Percentiles rank a stretch among this genome's conserved stretches.
Evolutionary conservation across 2,113 vertebrate genomes (phyloP).

Genomic region (Colossoma macropomum): DNA sequence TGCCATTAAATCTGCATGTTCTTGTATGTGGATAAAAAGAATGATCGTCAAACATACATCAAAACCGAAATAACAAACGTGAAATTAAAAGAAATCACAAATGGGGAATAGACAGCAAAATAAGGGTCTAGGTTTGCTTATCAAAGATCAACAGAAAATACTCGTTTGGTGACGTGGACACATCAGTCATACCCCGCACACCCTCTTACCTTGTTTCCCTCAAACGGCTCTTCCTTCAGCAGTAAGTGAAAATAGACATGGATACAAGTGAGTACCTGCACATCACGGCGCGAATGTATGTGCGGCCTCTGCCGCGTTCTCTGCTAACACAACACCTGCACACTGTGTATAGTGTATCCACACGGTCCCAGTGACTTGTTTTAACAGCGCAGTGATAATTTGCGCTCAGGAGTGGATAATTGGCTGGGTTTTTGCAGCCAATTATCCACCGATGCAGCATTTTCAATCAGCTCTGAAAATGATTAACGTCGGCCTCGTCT

Average conservation of each 20-base stretch:
- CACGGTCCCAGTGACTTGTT: background rate
- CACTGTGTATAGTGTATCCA: background rate
- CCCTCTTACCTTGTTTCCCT: conserved; percentile 79
- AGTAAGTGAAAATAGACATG: conserved; percentile 69
- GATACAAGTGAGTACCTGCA: conserved; percentile 63
- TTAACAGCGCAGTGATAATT: conserved; percentile 10
- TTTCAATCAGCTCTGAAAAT: background rate
- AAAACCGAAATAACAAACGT: background rate
- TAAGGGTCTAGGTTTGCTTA: background rate
- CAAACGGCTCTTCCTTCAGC: conserved; percentile 82
- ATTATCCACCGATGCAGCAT: conserved; percentile 4
- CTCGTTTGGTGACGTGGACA: conserved; percentile 23
- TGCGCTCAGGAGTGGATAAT: background rate
- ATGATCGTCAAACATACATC: conserved; percentile 9
- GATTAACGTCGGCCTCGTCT: background rate
- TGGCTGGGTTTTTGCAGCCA: background rate
- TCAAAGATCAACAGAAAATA: background rate
- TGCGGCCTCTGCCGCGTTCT: background rate
- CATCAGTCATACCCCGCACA: conserved; percentile 41
- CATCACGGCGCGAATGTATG: background rate
- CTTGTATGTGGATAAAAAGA: background rate
- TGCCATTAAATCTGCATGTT: conserved; percentile 15
- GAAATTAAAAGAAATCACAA: conserved; percentile 23
- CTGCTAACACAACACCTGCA: background rate
- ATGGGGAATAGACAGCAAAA: conserved; percentile 11